These are phyloP conservation scores for Eristalis arbustorum DNA, from an alignment of 2,888 invertebrate species.

Conservation along the genomic window DNA sequence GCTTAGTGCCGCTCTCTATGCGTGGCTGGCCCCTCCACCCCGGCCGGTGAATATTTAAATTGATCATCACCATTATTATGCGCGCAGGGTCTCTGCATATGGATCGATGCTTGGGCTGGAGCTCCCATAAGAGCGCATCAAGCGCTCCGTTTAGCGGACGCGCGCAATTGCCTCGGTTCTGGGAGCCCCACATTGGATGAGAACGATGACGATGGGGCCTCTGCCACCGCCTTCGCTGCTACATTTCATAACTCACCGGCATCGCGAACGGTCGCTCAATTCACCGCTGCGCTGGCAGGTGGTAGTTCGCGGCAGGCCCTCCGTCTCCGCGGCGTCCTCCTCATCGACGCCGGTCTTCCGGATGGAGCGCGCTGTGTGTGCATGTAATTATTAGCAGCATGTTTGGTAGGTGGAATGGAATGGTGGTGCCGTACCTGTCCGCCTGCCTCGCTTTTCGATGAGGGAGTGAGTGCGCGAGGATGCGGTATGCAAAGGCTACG, in stretches of 20 bases:
- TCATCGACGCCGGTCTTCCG: background rate
- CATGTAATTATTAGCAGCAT: slow-evolving; percentile 72
- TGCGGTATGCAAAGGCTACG: slow-evolving; percentile 67
- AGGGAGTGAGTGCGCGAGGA: slow-evolving; percentile 26
- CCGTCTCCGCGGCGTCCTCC: background rate
- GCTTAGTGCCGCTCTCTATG: slow-evolving; percentile 47
- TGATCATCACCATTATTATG: slow-evolving; percentile 79
- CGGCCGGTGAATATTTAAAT: slow-evolving; percentile 77
- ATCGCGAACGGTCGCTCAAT: slow-evolving; percentile 45
- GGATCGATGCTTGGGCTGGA: slow-evolving; percentile 22
- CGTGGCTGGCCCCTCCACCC: slow-evolving; percentile 25
- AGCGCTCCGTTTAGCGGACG: slow-evolving; percentile 12
- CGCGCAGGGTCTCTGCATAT: slow-evolving; percentile 55
- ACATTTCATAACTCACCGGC: slow-evolving; percentile 67
- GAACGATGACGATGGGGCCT: slow-evolving; percentile 43
- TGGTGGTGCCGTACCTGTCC: slow-evolving; percentile 69
- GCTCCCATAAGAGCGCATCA: slow-evolving; percentile 21
- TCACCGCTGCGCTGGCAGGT: slow-evolving; percentile 47
- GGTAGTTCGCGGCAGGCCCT: slow-evolving; percentile 29
- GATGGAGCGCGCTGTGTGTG: slow-evolving; percentile 35
- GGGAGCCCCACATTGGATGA: slow-evolving; percentile 56
- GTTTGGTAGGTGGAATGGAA: slow-evolving; percentile 57
- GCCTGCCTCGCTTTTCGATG: slow-evolving; percentile 29
- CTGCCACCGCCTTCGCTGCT: slow-evolving; percentile 62
- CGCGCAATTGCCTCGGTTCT: slow-evolving; percentile 25